Evolutionary conservation across 64 coral and sea anemone genomes (phyloP), one percentile per base, ranked within the genome.

Genomic region (Astreopora myriophthalma): DNA sequence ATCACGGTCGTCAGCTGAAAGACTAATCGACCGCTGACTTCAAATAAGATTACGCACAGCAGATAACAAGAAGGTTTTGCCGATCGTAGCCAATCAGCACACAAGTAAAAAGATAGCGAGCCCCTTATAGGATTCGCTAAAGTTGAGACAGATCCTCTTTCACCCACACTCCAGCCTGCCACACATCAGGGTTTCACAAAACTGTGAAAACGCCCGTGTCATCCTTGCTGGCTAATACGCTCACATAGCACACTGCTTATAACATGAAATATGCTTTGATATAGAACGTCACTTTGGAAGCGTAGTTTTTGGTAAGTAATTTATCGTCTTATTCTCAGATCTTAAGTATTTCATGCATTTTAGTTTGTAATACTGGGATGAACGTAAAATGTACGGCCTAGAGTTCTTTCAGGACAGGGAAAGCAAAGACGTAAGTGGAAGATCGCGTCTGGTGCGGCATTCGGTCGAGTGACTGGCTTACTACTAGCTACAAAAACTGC

Each of bases 21-120:
- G 12, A 49, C 11, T 4, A 48, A 49, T 23, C 23, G 23, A 79
- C 76, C 76, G 76, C 76, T 79, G 76, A 79, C 76, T 58, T 55
- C 9, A 58, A 79, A 79, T 3, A 31, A 79, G 26, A 46, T 46
- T n/a, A n/a, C n/a, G 42, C 11, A 46, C 42, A 24, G 48, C 25
- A 48, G 48, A 29, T 51, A 58, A 30, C 12, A 58, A 28, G 16
- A 46, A 58, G 76, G 76, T 27, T 27, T 29, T 52, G 13, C 12
- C 44, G 4, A 17, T 29, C 8, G 20, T 19, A 79, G 42, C 76
- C 76, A 79, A 79, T 79, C 68, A 46, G 17, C 1, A 25, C 14
- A 58, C 26, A 58, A 32, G 48, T 8, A 31, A 79, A n/a, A 27
- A 30, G 11, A 58, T 79, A n/a, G n/a, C 76, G 46, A 14, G 1